phyloP scores from a whole-genome alignment of 2,113 vertebrate genomes.

The Dinomys branickii region DNA sequence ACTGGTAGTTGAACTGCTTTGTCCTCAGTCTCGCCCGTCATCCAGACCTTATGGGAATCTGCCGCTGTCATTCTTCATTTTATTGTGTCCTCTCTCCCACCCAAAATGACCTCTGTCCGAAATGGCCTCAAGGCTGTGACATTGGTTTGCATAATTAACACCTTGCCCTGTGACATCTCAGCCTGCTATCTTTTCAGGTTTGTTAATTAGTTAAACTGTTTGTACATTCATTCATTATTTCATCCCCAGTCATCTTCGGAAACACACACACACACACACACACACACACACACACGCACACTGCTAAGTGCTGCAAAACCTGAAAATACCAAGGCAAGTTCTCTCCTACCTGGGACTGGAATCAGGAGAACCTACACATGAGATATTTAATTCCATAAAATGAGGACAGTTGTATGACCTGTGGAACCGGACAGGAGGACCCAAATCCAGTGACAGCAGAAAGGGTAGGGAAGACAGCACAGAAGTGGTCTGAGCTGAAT shows the following conservation, averaged over 20 bases:
- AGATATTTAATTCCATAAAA: not conserved
- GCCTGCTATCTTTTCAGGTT: not conserved
- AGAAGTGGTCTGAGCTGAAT: not conserved
- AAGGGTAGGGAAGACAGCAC: not conserved
- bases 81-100: not conserved
- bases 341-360: not conserved
- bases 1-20: not conserved
- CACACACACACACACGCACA: not conserved
- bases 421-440: conserved; percentile 10
- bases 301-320: not conserved
- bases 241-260: conserved; percentile 10
- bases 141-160: conserved; percentile 41
- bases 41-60: not conserved
- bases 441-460: not conserved
- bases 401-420: not conserved
- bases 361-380: not conserved
- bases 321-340: conserved; percentile 2
- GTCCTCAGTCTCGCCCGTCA: not conserved
- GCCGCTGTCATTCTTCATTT: not conserved
- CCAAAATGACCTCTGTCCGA: not conserved
- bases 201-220: conserved; percentile 41
- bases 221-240: conserved; percentile 8
- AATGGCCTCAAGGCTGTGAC: not conserved
- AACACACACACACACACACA: not conserved
- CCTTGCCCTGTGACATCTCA: conserved; percentile 33